A percentile compares a stretch with the other conserved stretches of the same genome.
Evolutionary conservation across 2,113 vertebrate genomes (phyloP).

Genomic region (Prietella phreatophila): DNA sequence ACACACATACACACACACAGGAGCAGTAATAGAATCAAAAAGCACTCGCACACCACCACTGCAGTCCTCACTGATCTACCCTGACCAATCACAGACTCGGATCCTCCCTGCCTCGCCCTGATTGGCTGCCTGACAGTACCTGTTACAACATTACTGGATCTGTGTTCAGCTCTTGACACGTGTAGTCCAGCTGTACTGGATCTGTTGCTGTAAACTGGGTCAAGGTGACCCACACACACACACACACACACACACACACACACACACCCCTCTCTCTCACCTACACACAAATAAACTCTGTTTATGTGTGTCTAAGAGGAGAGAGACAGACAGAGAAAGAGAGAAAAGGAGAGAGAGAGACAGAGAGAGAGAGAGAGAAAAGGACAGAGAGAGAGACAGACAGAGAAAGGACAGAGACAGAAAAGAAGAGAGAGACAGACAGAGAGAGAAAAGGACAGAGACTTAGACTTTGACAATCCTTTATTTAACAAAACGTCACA

Average conservation of each 20-base stretch:
- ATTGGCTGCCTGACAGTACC: slow-evolving; percentile 59
- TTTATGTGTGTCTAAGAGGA: slow-evolving; percentile 3
- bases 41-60: slow-evolving; percentile 42
- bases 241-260: not conserved
- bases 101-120: slow-evolving; percentile 44
- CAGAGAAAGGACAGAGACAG: not conserved
- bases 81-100: slow-evolving; percentile 44
- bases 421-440: not conserved
- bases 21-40: slow-evolving; percentile 49
- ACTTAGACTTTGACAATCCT: too few species aligned
- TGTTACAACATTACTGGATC: slow-evolving; percentile 50
- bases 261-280: not conserved
- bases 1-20: slow-evolving; percentile 9
- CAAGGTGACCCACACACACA: slow-evolving; percentile 62
- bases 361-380: not conserved
- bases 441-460: not conserved
- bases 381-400: not conserved
- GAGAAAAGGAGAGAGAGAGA: not conserved
- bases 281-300: slow-evolving; percentile 24
- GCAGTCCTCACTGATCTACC: slow-evolving; percentile 43
- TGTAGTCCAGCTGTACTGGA: slow-evolving; percentile 43
- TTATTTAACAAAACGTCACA: too few species aligned
- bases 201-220: slow-evolving; percentile 60
- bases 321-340: not conserved
- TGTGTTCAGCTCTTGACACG: slow-evolving; percentile 29